phyloP scores from a whole-genome alignment of 64 coral and sea anemone species.

The Acropora tenuis region DNA sequence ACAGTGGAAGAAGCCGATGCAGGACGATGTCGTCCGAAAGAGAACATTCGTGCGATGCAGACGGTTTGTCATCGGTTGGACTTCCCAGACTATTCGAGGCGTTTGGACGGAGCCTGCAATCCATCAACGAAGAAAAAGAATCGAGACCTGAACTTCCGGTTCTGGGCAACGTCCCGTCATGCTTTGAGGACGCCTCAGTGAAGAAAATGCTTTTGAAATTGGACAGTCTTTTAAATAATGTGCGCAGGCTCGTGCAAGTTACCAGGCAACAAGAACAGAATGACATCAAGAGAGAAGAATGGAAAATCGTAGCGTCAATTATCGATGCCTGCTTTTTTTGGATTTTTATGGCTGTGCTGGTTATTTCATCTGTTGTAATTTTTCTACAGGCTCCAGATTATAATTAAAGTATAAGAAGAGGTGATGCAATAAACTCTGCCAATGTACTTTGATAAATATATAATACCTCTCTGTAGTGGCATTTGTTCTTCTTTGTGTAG shows the following conservation, averaged over 20 bases:
- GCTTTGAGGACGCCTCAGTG: not conserved
- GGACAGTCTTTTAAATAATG: slow-evolving; percentile 53
- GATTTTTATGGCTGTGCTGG: slow-evolving; percentile 63
- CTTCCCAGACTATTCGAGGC: not conserved
- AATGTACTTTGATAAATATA: too few species aligned
- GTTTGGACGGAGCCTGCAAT: slow-evolving; percentile 18
- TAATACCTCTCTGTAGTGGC: too few species aligned
- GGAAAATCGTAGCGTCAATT: slow-evolving; percentile 79
- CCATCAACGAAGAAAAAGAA: slow-evolving; percentile 11
- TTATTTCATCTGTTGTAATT: slow-evolving; percentile 71
- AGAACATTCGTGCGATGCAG: not conserved
- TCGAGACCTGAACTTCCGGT: not conserved
- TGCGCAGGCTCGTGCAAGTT: slow-evolving; percentile 51
- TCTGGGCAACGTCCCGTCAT: not conserved
- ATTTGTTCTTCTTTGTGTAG: too few species aligned
- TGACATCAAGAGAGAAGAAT: slow-evolving; percentile 79
- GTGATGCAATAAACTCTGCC: too few species aligned
- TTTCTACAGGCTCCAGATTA: slow-evolving; percentile 79
- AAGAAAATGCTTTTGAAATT: slow-evolving; percentile 32
- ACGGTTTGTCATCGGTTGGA: not conserved
- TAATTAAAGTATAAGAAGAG: not conserved
- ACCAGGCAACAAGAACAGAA: slow-evolving; percentile 55
- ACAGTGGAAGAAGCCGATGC: not conserved
- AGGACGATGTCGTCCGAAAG: slow-evolving; percentile 2
- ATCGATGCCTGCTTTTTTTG: slow-evolving; percentile 84